These are phyloP conservation scores for Eretmocerus hayati DNA, from an alignment of 2,888 invertebrate genomes.

Conservation along the genomic window DNA sequence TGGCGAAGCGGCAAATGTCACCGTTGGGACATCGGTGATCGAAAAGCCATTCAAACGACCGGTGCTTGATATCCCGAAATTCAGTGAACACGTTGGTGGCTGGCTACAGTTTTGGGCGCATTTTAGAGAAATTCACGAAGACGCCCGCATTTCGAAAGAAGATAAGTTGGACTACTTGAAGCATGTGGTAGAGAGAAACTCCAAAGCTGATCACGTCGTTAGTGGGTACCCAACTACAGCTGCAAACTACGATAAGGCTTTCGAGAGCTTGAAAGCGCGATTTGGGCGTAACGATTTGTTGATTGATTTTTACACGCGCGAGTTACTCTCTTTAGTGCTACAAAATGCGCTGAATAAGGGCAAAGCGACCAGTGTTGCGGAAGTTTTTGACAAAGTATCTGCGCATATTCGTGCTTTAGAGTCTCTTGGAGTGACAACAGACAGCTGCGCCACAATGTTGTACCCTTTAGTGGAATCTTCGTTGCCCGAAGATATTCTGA, in stretches of 20 bases:
- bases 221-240: conserved; percentile 27
- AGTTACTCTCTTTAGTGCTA: conserved; percentile 30
- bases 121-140: neutral
- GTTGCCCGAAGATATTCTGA: neutral
- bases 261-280: conserved; percentile 26
- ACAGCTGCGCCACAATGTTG: neutral
- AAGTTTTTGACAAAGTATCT: neutral
- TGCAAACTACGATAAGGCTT: conserved; percentile 29
- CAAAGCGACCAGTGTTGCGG: too few relatives aligned
- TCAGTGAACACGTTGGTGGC: neutral
- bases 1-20: neutral
- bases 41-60: too few relatives aligned
- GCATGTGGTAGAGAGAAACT: conserved; percentile 4
- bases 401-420: neutral
- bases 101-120: neutral
- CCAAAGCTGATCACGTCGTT: conserved; percentile 24
- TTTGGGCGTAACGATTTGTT: conserved; percentile 32
- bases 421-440: neutral
- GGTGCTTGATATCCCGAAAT: too few relatives aligned
- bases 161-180: neutral
- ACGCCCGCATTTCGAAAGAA: neutral
- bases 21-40: too few relatives aligned
- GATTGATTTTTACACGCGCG: conserved; percentile 31
- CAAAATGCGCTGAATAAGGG: neutral
- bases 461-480: neutral